phyloP scores from a whole-genome alignment of 2,113 vertebrate genomes.

The Vicugna pacos region DNA sequence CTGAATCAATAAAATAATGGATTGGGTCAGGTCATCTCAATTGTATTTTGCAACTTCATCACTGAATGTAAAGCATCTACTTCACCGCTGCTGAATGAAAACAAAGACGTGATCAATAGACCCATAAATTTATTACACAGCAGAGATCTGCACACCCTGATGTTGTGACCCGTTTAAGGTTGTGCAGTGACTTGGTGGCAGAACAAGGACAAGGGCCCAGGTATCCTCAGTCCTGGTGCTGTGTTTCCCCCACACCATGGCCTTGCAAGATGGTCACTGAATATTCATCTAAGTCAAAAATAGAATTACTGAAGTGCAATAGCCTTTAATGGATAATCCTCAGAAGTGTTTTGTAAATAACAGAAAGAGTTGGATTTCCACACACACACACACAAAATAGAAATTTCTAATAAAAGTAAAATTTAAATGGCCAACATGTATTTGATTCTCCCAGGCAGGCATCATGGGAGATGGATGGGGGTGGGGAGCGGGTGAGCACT shows the following conservation, averaged over 20 bases:
- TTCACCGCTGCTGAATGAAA: constrained; percentile 9
- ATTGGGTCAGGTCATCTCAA: neutral
- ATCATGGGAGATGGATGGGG: neutral
- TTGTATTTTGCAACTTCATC: neutral
- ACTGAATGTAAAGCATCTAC: neutral
- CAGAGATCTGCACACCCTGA: neutral
- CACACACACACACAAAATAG: neutral
- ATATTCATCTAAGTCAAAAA: neutral
- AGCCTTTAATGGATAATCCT: neutral
- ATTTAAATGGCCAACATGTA: neutral
- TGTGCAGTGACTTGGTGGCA: neutral
- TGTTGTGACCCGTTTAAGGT: neutral
- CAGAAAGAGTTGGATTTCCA: neutral
- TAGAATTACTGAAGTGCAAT: neutral
- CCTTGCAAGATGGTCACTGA: neutral
- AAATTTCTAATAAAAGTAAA: neutral
- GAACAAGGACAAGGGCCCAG: neutral
- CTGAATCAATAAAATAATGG: neutral
- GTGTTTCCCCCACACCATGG: neutral
- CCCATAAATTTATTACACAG: neutral
- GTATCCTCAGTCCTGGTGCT: neutral
- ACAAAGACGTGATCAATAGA: neutral
- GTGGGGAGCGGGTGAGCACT: neutral
- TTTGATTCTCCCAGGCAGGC: neutral
- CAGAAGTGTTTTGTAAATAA: neutral